These are phyloP conservation scores for Frankliniella fusca DNA, from an alignment of 2,888 invertebrate species.

Conservation along the genomic window DNA sequence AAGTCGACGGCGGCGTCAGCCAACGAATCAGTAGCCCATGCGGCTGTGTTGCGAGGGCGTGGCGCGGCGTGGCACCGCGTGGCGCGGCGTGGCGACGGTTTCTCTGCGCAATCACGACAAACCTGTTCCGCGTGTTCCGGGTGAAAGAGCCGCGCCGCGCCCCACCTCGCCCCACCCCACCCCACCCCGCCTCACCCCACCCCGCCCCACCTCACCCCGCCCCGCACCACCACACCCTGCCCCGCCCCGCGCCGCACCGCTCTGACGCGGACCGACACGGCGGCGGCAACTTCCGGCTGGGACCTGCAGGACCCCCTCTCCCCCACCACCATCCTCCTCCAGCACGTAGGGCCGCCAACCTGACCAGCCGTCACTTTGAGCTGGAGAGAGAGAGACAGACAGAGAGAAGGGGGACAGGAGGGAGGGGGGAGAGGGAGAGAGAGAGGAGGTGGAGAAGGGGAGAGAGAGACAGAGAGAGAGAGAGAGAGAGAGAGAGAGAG, in stretches of 20 bases:
- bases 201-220: neutral
- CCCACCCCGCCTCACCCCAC: neutral
- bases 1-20: too few species aligned
- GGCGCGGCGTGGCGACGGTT: neutral
- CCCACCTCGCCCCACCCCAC: neutral
- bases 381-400: neutral
- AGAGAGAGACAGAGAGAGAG: neutral
- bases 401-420: neutral
- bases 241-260: neutral
- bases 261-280: neutral
- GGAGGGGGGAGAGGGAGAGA: neutral
- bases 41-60: neutral
- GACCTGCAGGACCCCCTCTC: too few species aligned
- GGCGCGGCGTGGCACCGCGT: neutral
- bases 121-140: constrained; percentile 23
- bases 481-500: neutral
- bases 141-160: neutral
- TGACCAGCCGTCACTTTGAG: neutral
- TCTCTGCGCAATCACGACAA: constrained; percentile 24
- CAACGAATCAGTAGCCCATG: too few species aligned
- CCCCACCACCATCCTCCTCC: too few species aligned
- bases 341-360: neutral
- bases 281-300: too few species aligned
- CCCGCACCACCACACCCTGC: too few species aligned
- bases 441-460: too few species aligned